phyloP scores from a whole-genome alignment of 2,888 invertebrate genomes.

The Clitarchus hookeri region DNA sequence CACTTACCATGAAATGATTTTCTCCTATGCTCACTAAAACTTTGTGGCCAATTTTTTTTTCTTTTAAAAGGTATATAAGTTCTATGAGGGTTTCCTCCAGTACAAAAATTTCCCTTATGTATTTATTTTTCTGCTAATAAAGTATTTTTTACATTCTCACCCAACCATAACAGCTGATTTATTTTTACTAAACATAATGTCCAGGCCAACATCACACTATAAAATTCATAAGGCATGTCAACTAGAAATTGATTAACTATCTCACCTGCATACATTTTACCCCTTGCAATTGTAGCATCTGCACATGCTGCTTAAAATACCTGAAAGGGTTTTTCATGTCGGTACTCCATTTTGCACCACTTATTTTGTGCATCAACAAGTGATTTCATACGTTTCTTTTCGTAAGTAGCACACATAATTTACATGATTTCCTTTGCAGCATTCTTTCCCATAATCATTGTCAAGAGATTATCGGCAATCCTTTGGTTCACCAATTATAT shows the following conservation, averaged over 20 bases:
- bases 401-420: not conserved
- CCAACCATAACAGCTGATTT: not conserved
- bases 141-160: not conserved
- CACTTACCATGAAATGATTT: not conserved
- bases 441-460: not conserved
- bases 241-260: not conserved
- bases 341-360: slow-evolving; percentile 3
- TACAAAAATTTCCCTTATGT: not conserved
- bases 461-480: not conserved
- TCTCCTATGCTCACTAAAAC: not conserved
- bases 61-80: not conserved
- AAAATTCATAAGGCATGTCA: not conserved
- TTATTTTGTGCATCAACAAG: not conserved
- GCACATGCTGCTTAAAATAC: not conserved
- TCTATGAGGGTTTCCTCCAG: not conserved
- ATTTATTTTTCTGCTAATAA: not conserved
- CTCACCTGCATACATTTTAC: not conserved
- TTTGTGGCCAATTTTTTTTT: not conserved
- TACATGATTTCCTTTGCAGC: not conserved
- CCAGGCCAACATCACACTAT: not conserved
- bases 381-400: not conserved
- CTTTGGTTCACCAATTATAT: not conserved
- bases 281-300: not conserved
- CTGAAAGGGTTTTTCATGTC: not conserved
- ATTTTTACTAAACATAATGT: not conserved